Evolutionary conservation across 2,113 vertebrate genomes (phyloP).

Genomic region (Scomber scombrus): DNA sequence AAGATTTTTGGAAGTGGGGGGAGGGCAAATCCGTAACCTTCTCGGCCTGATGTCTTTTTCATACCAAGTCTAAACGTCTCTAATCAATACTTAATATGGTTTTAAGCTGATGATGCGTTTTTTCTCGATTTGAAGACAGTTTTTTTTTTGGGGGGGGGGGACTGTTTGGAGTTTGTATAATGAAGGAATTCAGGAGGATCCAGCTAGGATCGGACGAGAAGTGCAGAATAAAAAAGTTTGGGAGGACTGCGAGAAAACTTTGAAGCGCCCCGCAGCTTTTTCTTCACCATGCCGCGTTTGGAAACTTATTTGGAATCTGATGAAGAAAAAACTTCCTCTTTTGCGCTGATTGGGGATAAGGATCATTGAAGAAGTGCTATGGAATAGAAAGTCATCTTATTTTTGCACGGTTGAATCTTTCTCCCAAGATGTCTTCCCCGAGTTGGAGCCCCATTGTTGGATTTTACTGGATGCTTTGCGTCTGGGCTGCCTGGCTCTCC

Average conservation of each 20-base stretch:
- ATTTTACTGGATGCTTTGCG: constrained; percentile 78
- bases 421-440: constrained; percentile 86
- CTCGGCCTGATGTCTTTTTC: constrained; percentile 47
- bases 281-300: constrained; percentile 54
- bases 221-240: constrained; percentile 62
- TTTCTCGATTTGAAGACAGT: background rate
- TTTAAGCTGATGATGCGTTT: background rate
- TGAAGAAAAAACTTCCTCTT: constrained; percentile 19
- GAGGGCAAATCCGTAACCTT: constrained; percentile 80
- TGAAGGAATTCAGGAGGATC: constrained; percentile 47
- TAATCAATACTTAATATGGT: constrained; percentile 9
- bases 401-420: background rate
- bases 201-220: constrained; percentile 52
- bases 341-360: background rate
- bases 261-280: constrained; percentile 33
- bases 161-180: constrained; percentile 37
- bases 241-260: constrained; percentile 55
- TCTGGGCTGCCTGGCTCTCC: constrained; percentile 67
- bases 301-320: constrained; percentile 27
- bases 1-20: constrained; percentile 82
- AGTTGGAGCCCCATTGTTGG: constrained; percentile 81
- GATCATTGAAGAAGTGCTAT: constrained; percentile 12
- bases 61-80: background rate
- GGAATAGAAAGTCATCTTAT: background rate
- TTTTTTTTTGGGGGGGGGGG: background rate